Percentiles rank a stretch among this genome's conserved stretches.
Evolutionary conservation across 2,113 vertebrate genomes (phyloP).

Genomic region (Balaenoptera acutorostrata): DNA sequence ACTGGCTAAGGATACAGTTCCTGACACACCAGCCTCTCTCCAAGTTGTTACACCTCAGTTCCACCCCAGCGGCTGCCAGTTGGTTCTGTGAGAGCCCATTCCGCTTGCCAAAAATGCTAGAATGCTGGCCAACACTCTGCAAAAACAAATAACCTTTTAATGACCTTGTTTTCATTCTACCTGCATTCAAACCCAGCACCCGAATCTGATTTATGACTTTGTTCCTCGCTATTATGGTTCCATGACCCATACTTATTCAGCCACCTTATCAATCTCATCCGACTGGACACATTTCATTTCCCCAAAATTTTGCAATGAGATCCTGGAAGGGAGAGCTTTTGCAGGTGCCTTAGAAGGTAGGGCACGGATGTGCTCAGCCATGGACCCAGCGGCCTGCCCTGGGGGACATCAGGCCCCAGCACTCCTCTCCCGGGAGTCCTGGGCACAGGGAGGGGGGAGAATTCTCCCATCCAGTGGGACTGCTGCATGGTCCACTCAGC

Average conservation of each 20-base stretch:
- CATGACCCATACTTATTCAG: background rate
- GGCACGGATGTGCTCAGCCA: accelerated
- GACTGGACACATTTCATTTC: background rate
- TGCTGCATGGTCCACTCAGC: background rate
- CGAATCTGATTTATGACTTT: background rate
- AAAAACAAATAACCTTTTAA: background rate
- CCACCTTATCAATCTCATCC: background rate
- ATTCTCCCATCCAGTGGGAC: constrained; percentile 42
- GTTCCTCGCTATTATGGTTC: background rate
- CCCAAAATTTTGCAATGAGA: constrained; percentile 7
- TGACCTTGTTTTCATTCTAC: background rate
- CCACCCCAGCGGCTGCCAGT: background rate
- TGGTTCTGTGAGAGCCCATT: background rate
- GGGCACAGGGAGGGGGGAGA: background rate
- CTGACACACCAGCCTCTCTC: background rate
- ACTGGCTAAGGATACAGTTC: background rate
- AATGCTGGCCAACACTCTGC: background rate
- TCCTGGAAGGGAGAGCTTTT: background rate
- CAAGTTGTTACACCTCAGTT: background rate
- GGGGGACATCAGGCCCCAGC: background rate
- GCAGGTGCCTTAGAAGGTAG: background rate
- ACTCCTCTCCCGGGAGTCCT: background rate
- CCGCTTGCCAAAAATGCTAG: constrained; percentile 13
- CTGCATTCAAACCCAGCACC: background rate
- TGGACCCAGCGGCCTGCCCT: background rate